phyloP scores from a whole-genome alignment of 2,888 invertebrate species.

The Brenthis hecate region DNA sequence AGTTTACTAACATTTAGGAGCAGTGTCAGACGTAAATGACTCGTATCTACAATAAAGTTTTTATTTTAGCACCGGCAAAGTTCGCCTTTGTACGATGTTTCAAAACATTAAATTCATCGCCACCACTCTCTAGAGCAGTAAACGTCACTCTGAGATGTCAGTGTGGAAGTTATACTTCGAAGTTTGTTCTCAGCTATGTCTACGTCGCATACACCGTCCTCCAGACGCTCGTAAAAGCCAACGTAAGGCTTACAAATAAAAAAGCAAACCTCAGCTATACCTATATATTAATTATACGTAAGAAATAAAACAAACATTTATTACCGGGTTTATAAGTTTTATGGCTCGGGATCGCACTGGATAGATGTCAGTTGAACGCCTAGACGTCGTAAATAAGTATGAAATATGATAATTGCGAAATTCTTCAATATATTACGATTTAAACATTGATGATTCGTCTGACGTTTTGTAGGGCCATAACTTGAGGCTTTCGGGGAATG shows the following conservation, averaged over 20 bases:
- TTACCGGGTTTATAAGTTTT: slow-evolving; percentile 73
- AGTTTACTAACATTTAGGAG: slow-evolving; percentile 50
- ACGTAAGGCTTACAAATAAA: slow-evolving; percentile 58
- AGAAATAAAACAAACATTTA: slow-evolving; percentile 73
- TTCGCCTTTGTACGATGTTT: slow-evolving; percentile 40
- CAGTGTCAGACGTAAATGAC: slow-evolving; percentile 48
- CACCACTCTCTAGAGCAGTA: slow-evolving; percentile 47
- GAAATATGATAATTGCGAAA: slow-evolving; percentile 83
- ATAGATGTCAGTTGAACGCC: slow-evolving; percentile 74
- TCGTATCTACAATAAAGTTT: slow-evolving; percentile 55
- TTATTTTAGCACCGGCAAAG: slow-evolving; percentile 51
- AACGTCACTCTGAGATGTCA: slow-evolving; percentile 46
- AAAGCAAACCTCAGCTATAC: slow-evolving; percentile 55
- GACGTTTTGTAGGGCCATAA: slow-evolving; percentile 80
- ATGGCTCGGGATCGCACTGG: slow-evolving; percentile 69
- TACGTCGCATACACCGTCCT: slow-evolving; percentile 35
- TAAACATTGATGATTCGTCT: slow-evolving; percentile 79
- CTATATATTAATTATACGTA: slow-evolving; percentile 62
- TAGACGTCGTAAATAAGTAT: slow-evolving; percentile 81
- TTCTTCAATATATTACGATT: slow-evolving; percentile 82
- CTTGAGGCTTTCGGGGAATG: slow-evolving; percentile 69
- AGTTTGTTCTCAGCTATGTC: slow-evolving; percentile 37
- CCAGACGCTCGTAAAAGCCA: slow-evolving; percentile 57
- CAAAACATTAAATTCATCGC: slow-evolving; percentile 50
- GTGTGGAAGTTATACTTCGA: slow-evolving; percentile 37